Percentiles rank a stretch among this genome's conserved stretches.
Conservation (phyloP, 1,140 invertebrate genomes). For the Drosophila kohkoa region DNA sequence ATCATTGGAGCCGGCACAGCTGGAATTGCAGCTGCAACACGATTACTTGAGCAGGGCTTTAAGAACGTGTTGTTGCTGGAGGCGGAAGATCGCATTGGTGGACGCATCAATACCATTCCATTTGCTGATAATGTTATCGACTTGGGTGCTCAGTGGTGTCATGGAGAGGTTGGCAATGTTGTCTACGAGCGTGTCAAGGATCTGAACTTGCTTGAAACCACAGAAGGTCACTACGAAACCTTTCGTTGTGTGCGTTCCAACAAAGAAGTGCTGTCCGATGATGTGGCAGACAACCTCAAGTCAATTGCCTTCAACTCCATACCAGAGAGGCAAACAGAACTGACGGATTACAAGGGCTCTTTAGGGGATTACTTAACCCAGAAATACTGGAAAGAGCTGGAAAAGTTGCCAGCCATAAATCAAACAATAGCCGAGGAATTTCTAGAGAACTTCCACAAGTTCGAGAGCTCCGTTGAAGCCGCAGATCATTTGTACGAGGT, state of each 20-base stretch:
- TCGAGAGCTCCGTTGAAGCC: constrained; percentile 86
- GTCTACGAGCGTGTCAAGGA: constrained; percentile 88
- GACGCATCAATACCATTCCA: constrained; percentile 87
- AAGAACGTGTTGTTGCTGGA: constrained; percentile 87
- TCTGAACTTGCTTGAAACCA: constrained; percentile 85
- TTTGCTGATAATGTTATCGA: constrained; percentile 89
- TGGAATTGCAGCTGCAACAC: constrained; percentile 87
- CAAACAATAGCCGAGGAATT: constrained; percentile 83
- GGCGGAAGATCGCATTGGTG: constrained; percentile 90
- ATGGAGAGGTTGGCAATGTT: constrained; percentile 90
- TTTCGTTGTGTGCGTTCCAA: constrained; percentile 82
- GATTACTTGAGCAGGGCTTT: constrained; percentile 86
- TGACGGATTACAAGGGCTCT: constrained; percentile 72
- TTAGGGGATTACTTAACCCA: constrained; percentile 85
- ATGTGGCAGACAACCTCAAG: constrained; percentile 64
- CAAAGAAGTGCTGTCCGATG: constrained; percentile 73
- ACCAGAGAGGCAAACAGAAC: constrained; percentile 63
- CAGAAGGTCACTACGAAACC: constrained; percentile 59
- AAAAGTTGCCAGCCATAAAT: constrained; percentile 55
- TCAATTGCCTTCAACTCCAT: constrained; percentile 61
- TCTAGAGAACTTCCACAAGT: constrained; percentile 85
- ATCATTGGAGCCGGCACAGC: constrained; percentile 87
- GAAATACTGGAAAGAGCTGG: constrained; percentile 75
- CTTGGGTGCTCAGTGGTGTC: constrained; percentile 92
- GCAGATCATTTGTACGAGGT: constrained; percentile 87